Evolutionary conservation across 2,113 vertebrate species (phyloP), one percentile per base, ranked within the genome.

Genomic region (Alexandromys fortis): DNA sequence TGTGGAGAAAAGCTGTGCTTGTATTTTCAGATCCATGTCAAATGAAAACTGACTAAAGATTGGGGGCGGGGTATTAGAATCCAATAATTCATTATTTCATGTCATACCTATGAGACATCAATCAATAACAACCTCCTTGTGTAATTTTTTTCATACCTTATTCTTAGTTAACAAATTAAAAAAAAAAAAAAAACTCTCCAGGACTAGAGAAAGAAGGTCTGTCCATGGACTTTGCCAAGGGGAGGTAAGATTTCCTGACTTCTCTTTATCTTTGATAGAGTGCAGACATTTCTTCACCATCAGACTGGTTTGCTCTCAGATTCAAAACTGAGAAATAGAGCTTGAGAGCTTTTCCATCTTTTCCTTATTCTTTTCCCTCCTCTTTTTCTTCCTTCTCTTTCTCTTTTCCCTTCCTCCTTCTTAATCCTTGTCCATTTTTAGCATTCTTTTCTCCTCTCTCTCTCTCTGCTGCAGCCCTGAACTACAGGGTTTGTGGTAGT

Each of bases 401-500:
- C 63, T 65, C 26, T 16, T 68, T 68, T 12, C 1, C 45, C 7
- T 13, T 42, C 13, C 8, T 76, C 19, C 58, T 14, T 5, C 35
- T 16, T 6, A 7, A 19, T 21, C 4, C 2, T 30, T 76, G 24
- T 12, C 11, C 28, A 63, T 35, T 49, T 61, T 63, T 9, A 73
- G 35, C n/a, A 38, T 35, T 38, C 17, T 52, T 16, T 73, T 42
- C 28, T 33, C 13, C 21, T 86, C 65, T 49, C 19, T 89, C 55
- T 89, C 55, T 89, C 55, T 52, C 28, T 26, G 11, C 24, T 81
- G 35, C 12, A 65, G 73, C 5, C n/a, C 13, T 35, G 72, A 90
- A 0, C 13, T 3, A 0, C 21, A 4, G 1, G 19, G 2, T 45
- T 79, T 7, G 21, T 19, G 28, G 3, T 35, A 21, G 14, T 3